phyloP scores from a whole-genome alignment of 2,797 vertebrate species.

The Mus caroli region DNA sequence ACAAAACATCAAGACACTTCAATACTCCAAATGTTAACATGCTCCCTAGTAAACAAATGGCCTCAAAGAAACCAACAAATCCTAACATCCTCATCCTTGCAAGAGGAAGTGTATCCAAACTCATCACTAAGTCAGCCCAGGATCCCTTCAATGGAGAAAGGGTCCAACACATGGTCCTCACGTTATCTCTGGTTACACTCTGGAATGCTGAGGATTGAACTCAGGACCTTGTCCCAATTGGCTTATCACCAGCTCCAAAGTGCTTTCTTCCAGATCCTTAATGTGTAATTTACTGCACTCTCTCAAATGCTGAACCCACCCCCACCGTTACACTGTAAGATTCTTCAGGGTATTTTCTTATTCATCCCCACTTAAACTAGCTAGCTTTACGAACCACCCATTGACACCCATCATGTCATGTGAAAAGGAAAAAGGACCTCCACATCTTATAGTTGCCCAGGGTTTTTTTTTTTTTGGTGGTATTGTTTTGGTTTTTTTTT shows the following conservation, averaged over 20 bases:
- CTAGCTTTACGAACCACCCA: neutral
- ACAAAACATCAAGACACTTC: neutral
- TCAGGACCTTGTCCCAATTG: too few species aligned
- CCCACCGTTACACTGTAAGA: neutral
- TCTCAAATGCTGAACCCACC: neutral
- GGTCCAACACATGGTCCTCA: neutral
- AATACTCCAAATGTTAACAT: neutral
- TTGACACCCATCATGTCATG: accelerated
- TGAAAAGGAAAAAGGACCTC: neutral
- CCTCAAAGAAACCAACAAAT: constrained; percentile 18
- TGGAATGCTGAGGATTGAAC: too few species aligned
- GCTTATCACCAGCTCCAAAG: neutral
- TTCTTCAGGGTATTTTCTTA: neutral
- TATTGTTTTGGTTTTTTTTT: too few species aligned
- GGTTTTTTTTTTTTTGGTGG: neutral
- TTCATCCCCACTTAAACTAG: neutral
- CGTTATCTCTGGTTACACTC: too few species aligned
- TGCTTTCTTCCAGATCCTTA: neutral
- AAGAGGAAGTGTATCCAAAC: neutral
- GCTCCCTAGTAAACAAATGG: neutral
- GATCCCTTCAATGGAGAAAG: neutral
- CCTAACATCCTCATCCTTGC: neutral
- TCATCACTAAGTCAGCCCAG: neutral
- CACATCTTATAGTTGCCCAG: neutral
- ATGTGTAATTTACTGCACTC: neutral